phyloP scores from a whole-genome alignment of 2,797 vertebrate species.

The Sebastolobus altivelis region DNA sequence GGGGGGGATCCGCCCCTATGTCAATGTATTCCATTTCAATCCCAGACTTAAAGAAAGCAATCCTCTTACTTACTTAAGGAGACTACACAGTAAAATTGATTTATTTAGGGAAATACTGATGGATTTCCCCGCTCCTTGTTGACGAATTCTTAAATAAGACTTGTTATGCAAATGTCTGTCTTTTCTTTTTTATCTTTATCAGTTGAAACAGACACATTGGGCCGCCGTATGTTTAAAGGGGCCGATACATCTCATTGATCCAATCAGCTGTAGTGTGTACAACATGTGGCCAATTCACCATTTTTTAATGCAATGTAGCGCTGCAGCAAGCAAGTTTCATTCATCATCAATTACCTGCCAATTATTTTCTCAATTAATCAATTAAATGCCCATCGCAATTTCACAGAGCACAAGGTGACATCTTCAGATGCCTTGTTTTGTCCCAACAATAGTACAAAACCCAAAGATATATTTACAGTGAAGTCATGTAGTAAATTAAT shows the following conservation, averaged over 20 bases:
- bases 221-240: conserved; percentile 4
- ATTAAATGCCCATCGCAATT: background rate
- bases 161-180: conserved; percentile 64
- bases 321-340: background rate
- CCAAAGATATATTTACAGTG: background rate
- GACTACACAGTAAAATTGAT: conserved; percentile 78
- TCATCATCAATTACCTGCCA: background rate
- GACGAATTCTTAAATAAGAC: conserved; percentile 74
- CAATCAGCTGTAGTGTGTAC: conserved; percentile 3
- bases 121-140: conserved; percentile 60
- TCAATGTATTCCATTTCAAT: conserved; percentile 85
- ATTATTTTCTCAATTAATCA: conserved; percentile 2
- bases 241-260: conserved; percentile 39
- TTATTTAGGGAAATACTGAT: conserved; percentile 77
- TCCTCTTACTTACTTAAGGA: conserved; percentile 82
- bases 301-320: background rate
- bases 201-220: conserved; percentile 33
- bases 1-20: conserved; percentile 68
- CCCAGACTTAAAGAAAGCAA: conserved; percentile 81
- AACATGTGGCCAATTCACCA: conserved; percentile 17
- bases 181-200: conserved; percentile 32
- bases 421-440: background rate
- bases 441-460: background rate
- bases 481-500: background rate
- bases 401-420: background rate